Evolutionary conservation across 2,113 vertebrate genomes (phyloP).

Genomic region (Puntigrus tetrazona): DNA sequence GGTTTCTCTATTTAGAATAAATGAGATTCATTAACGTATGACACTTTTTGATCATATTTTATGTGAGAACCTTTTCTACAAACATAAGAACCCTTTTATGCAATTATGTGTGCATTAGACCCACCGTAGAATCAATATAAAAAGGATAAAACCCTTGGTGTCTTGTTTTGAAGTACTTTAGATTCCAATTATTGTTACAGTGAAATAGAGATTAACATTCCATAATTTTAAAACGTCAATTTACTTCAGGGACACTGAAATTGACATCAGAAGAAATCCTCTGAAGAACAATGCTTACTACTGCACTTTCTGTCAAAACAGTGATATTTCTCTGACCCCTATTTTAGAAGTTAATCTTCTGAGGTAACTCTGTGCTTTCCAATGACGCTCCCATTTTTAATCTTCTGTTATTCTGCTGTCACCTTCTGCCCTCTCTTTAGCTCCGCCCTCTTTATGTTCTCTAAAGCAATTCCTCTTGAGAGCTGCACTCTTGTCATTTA

Average conservation of each 20-base stretch:
- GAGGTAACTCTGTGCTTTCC: background rate
- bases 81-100: background rate
- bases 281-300: background rate
- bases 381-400: background rate
- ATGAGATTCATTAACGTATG: background rate
- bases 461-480: conserved; percentile 51
- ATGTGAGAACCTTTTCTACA: background rate
- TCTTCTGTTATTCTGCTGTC: background rate
- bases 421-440: background rate
- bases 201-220: background rate
- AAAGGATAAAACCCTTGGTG: background rate
- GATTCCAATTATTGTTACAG: background rate
- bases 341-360: background rate
- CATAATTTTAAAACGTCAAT: background rate
- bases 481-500: conserved; percentile 61
- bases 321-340: background rate
- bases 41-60: background rate
- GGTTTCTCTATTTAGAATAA: background rate
- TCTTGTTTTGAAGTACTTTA: background rate
- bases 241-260: background rate
- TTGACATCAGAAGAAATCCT: background rate
- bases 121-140: background rate
- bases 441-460: background rate
- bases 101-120: background rate
- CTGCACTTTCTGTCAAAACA: conserved; percentile 12